Percentiles rank a stretch among this genome's conserved stretches.
Evolutionary conservation across 2,113 vertebrate genomes (phyloP).

Genomic region (Microtus oregoni): DNA sequence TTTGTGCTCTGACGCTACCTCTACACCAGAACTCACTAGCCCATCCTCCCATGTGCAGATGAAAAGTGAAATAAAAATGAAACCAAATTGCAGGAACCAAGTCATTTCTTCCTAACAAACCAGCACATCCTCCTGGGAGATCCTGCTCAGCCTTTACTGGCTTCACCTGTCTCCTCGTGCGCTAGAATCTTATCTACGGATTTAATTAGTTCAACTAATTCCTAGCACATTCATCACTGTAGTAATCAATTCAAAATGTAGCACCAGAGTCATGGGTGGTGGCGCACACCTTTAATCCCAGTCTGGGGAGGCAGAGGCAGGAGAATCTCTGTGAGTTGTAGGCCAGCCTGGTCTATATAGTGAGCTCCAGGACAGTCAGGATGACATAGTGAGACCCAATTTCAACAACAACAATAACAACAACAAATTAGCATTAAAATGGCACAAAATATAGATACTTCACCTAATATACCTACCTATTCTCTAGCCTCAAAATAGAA

Average conservation of each 20-base stretch:
- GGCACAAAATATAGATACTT: background rate
- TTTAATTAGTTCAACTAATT: background rate
- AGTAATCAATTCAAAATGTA: conserved; percentile 23
- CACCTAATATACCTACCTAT: background rate
- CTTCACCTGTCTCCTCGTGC: conserved; percentile 1
- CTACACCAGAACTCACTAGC: background rate
- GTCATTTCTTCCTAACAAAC: background rate
- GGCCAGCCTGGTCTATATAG: background rate
- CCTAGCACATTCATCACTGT: background rate
- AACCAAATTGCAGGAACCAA: background rate
- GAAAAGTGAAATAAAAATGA: background rate
- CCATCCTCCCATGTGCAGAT: background rate
- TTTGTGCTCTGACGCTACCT: background rate
- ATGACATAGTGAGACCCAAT: background rate
- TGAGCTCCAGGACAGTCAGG: background rate
- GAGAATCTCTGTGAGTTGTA: background rate
- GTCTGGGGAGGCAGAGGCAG: background rate
- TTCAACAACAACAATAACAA: background rate
- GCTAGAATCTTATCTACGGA: conserved; percentile 2
- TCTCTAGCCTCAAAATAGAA: background rate
- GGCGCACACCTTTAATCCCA: background rate
- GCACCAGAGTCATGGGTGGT: background rate
- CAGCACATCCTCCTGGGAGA: background rate
- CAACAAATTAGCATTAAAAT: background rate
- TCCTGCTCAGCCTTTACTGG: background rate